Evolutionary conservation across 2,113 vertebrate species (phyloP), one percentile per base, ranked within the genome.

Genomic region (Corythaeola cristata): DNA sequence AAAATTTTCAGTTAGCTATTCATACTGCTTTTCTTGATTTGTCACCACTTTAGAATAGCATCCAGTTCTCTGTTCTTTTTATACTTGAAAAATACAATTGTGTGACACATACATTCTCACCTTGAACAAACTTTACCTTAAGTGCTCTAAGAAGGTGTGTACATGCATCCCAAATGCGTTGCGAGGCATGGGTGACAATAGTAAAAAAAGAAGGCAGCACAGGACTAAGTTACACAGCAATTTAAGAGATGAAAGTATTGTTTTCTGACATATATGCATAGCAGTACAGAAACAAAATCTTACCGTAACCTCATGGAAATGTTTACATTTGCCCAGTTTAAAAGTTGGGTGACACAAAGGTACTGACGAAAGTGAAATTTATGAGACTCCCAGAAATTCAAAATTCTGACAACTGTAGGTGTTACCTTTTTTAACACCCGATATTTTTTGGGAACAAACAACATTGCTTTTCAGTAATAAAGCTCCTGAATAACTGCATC

Each of bases 121-220:
- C 18, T 45, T 2, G 39, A 75, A n/a, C 15, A 6, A 47, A 24
- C n/a, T 55, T 59, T 18, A 50, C 49, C 19, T 11, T 11, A 4
- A 50, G 52, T 23, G 49, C 24, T 71, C 28, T 11, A 32, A 53
- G 60, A 45, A 52, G 0, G 0, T 8, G 17, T 24, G 16, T 37
- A 80, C 44, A 8, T 15, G 23, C 41, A 74, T 14, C 67, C 41
- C 15, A 50, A 45, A 53, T 5, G 28, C 35, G 32, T 5, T 55
- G 41, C 35, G 27, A 12, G 24, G 69, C 45, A 76, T 4, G 4
- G 52, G 71, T 19, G 32, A 37, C 82, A 74, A 1, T 7, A 49
- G 7, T 27, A 49, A 49, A 63, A 63, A 33, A 23, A 33, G 4
- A 44, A 75, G 58, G 33, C 9, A 56, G 41, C 68, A 64, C 20